Conservation (phyloP, 2,797 vertebrate species). For the Acridotheres tristis region DNA sequence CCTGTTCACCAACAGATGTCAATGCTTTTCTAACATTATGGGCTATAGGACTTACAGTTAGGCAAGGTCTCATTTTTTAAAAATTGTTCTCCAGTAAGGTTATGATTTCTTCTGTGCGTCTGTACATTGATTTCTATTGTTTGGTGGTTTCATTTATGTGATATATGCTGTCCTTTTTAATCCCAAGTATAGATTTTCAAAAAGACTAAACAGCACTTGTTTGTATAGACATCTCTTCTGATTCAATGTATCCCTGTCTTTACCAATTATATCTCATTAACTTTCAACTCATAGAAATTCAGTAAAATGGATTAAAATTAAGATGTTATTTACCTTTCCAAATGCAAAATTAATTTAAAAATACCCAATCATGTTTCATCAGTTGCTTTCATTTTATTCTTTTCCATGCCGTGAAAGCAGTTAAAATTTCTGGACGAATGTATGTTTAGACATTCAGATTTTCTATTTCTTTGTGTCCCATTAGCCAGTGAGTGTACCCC, state of each 20-base stretch:
- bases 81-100: background rate
- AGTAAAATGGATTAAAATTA: background rate
- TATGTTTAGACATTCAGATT: background rate
- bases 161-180: background rate
- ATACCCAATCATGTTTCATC: background rate
- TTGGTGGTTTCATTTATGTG: background rate
- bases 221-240: background rate
- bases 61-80: background rate
- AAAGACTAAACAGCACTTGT: background rate
- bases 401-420: background rate
- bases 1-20: background rate
- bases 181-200: background rate
- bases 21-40: background rate
- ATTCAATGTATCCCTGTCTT: background rate
- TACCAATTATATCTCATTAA: background rate
- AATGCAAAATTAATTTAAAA: background rate
- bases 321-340: background rate
- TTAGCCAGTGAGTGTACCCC: background rate
- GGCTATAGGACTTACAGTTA: rapidly evolving
- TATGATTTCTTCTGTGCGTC: background rate
- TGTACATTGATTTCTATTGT: background rate
- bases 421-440: background rate
- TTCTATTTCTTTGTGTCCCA: background rate
- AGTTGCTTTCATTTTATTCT: background rate
- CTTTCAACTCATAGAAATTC: background rate